These are phyloP conservation scores for Anaspis maculata DNA, from an alignment of 2,888 invertebrate species.

Conservation along the genomic window DNA sequence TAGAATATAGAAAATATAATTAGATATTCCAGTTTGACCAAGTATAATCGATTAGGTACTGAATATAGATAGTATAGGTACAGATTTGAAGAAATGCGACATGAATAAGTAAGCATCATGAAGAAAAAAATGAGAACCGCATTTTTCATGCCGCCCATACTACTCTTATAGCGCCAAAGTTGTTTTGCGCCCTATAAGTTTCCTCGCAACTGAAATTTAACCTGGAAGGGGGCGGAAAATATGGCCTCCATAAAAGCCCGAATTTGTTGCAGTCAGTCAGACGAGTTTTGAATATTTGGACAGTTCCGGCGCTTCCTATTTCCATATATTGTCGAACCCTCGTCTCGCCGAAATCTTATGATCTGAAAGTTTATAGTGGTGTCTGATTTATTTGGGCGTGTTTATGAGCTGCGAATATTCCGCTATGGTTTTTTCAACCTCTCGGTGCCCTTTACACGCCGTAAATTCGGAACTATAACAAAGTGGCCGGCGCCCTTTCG, in stretches of 20 bases:
- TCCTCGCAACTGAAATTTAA: too few species aligned
- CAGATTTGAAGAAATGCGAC: too few species aligned
- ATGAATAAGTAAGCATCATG: too few species aligned
- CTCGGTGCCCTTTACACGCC: conserved; percentile 4
- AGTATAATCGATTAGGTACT: too few species aligned
- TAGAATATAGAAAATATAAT: too few species aligned
- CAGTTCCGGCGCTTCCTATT: conserved; percentile 8
- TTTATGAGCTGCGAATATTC: conserved; percentile 22
- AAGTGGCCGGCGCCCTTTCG: too few species aligned
- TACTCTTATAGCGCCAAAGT: too few species aligned
- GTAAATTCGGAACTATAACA: conserved; percentile 8
- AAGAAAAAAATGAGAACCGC: too few species aligned
- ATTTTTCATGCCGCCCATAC: too few species aligned
- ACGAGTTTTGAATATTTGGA: conserved; percentile 8
- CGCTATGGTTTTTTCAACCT: conserved; percentile 15
- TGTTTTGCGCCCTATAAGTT: too few species aligned
- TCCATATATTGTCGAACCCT: conserved; percentile 16
- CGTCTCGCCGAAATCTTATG: conserved; percentile 20
- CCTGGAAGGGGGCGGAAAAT: conserved; percentile 4
- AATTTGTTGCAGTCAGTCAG: conserved; percentile 11
- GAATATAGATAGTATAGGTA: too few species aligned
- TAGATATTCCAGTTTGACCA: too few species aligned
- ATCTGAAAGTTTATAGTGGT: conserved; percentile 22
- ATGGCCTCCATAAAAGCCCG: conserved; percentile 6
- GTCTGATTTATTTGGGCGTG: conserved; percentile 22